phyloP scores from a whole-genome alignment of 2,888 invertebrate species.

The Schizotus pectinicornis region DNA sequence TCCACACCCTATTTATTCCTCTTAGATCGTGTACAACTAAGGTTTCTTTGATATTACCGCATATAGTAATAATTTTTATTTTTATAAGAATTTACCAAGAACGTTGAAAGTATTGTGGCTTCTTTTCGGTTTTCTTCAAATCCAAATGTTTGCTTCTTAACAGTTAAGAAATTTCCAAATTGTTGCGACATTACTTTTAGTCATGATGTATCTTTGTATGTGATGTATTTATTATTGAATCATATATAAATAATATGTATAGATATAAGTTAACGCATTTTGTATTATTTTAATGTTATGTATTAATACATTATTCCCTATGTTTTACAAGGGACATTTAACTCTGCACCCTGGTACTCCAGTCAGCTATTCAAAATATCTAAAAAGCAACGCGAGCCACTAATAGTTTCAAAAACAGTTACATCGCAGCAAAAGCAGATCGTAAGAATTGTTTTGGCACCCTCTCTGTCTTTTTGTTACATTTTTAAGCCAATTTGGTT shows the following conservation, averaged over 20 bases:
- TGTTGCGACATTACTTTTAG: slow-evolving; percentile 39
- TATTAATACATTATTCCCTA: slow-evolving; percentile 26
- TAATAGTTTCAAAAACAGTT: no score
- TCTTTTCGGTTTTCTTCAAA: slow-evolving; percentile 11
- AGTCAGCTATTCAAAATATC: no score
- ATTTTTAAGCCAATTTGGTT: no score
- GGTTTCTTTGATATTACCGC: slow-evolving; percentile 7
- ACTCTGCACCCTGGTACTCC: neutral
- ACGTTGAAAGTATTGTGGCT: slow-evolving; percentile 15
- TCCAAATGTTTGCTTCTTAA: slow-evolving; percentile 18
- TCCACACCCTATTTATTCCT: slow-evolving; percentile 13
- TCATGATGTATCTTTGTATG: slow-evolving; percentile 50
- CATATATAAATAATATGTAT: slow-evolving; percentile 40
- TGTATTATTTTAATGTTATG: slow-evolving; percentile 41
- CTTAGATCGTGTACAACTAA: slow-evolving; percentile 14
- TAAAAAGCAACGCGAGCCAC: no score
- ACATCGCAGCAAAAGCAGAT: no score
- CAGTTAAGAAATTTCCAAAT: slow-evolving; percentile 31
- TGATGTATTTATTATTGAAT: slow-evolving; percentile 50
- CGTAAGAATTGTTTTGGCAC: no score
- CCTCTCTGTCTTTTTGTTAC: no score
- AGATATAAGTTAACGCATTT: slow-evolving; percentile 38
- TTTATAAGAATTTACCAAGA: slow-evolving; percentile 14
- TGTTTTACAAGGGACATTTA: slow-evolving; percentile 2
- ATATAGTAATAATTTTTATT: slow-evolving; percentile 21